Evolutionary conservation across 2,888 invertebrate genomes (phyloP).

Genomic region (Ceramica pisi): DNA sequence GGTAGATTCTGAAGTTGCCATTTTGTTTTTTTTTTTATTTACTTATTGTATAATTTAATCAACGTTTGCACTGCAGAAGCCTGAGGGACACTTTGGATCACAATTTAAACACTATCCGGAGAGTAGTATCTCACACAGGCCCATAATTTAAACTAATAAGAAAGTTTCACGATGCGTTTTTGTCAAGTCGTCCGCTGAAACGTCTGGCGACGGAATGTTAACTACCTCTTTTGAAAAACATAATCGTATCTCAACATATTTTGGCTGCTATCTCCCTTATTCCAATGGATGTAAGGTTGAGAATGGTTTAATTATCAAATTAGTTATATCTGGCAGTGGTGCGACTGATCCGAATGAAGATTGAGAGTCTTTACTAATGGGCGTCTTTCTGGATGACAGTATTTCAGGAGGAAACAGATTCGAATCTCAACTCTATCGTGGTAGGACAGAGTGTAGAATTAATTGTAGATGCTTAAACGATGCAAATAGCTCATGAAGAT

Average conservation of each 20-base stretch:
- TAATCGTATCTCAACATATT: constrained; percentile 69
- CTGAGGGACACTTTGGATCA: constrained; percentile 67
- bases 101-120: constrained; percentile 59
- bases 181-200: constrained; percentile 88
- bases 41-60: constrained; percentile 42
- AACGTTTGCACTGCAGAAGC: constrained; percentile 66
- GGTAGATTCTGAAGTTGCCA: constrained; percentile 59
- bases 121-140: constrained; percentile 51
- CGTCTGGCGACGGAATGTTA: constrained; percentile 84
- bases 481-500: constrained; percentile 87
- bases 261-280: constrained; percentile 63
- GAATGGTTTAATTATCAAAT: constrained; percentile 67
- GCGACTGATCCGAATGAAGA: constrained; percentile 84
- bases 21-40: constrained; percentile 40
- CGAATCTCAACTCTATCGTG: constrained; percentile 51
- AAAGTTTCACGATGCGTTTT: constrained; percentile 86
- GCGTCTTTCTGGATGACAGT: constrained; percentile 89
- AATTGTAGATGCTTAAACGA: constrained; percentile 78
- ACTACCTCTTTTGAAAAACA: constrained; percentile 85
- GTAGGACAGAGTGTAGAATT: constrained; percentile 63
- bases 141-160: constrained; percentile 86
- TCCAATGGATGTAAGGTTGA: constrained; percentile 61
- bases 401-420: constrained; percentile 68
- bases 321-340: constrained; percentile 76
- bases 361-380: constrained; percentile 88